Evolutionary conservation across 2,113 vertebrate species (phyloP).

Genomic region (pig (Sus scrofa)): T2T-Sscrofa CM000825.6:130777501-130778000

Average conservation of each 20-base stretch:
- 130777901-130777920: not conserved
- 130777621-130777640: not conserved
- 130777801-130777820: not conserved
- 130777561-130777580: not conserved
- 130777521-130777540: not conserved
- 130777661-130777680: not conserved
- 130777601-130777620: not conserved
- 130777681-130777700: not conserved
- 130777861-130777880: not conserved
- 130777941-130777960: not conserved
- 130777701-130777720: not conserved
- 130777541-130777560: not conserved
- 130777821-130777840: not conserved
- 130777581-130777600: not conserved
- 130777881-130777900: not conserved
- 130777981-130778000: not conserved
- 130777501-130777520: not conserved
- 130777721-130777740: not conserved
- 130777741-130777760: not conserved
- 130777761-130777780: not conserved
- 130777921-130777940: not conserved
- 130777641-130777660: not conserved
- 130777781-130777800: not conserved
- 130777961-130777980: not conserved
- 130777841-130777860: not conserved